Evolutionary conservation across 2,888 invertebrate species (phyloP).

Genomic region (Plagodis dolabraria): DNA sequence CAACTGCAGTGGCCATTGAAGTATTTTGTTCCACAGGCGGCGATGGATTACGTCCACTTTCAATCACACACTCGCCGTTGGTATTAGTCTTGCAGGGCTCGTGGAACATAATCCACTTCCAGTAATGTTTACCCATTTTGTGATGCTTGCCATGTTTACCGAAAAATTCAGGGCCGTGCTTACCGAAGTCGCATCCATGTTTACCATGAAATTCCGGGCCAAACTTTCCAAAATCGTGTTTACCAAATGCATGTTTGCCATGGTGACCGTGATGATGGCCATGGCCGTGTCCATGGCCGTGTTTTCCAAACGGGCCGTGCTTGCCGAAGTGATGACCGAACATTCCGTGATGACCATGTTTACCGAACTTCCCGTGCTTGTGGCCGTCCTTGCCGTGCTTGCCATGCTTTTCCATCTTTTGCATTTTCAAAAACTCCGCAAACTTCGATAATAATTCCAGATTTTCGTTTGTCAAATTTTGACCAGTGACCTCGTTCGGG

Average conservation of each 20-base stretch:
- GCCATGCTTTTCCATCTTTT: slow-evolving; percentile 28
- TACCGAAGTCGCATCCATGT: slow-evolving; percentile 14
- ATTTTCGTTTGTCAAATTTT: slow-evolving; percentile 38
- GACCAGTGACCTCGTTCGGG: slow-evolving; percentile 25
- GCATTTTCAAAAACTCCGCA: slow-evolving; percentile 41
- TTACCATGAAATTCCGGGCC: slow-evolving; percentile 13
- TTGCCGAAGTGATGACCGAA: slow-evolving; percentile 38
- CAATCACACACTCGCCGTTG: slow-evolving; percentile 21
- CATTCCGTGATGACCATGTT: slow-evolving; percentile 36
- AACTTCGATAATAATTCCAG: slow-evolving; percentile 43
- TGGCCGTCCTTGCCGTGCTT: slow-evolving; percentile 20
- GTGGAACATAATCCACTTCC: slow-evolving; percentile 29
- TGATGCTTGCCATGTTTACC: slow-evolving; percentile 25
- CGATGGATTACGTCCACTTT: slow-evolving; percentile 30
- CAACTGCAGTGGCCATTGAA: slow-evolving; percentile 12
- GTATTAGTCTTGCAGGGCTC: slow-evolving; percentile 35
- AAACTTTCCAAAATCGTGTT: slow-evolving; percentile 11
- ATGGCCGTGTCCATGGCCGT: slow-evolving; percentile 10
- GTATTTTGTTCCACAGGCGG: slow-evolving; percentile 23
- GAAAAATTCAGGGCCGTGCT: slow-evolving; percentile 6
- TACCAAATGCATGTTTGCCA: slow-evolving; percentile 28
- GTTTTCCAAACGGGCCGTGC: slow-evolving; percentile 36
- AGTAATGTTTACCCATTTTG: slow-evolving; percentile 35
- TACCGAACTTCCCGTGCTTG: slow-evolving; percentile 22
- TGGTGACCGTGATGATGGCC: slow-evolving; percentile 19